Evolutionary conservation across 2,888 invertebrate species (phyloP).

Genomic region (Drosophila algonquin): DNA sequence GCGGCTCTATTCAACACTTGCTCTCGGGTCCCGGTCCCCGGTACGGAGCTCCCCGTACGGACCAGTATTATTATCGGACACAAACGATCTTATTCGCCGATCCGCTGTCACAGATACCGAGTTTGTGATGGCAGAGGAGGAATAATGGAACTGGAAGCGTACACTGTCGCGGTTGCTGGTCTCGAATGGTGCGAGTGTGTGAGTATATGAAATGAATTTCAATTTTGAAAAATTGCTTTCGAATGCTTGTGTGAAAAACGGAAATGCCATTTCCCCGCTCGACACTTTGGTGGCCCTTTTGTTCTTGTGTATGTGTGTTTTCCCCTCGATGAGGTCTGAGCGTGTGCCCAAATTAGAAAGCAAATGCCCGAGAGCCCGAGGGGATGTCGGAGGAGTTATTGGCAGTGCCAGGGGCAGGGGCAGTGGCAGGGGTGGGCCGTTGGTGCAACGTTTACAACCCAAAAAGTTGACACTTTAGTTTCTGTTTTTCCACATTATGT

Average conservation of each 20-base stretch:
- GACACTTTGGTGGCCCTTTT: constrained; percentile 34
- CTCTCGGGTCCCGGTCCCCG: constrained; percentile 35
- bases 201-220: constrained; percentile 69
- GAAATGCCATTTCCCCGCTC: constrained; percentile 58
- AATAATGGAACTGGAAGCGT: constrained; percentile 41
- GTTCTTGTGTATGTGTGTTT: constrained; percentile 41
- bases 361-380: constrained; percentile 46
- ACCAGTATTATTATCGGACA: constrained; percentile 47
- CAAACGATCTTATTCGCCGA: constrained; percentile 64
- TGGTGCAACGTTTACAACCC: constrained; percentile 53
- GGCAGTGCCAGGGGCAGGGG: constrained; percentile 6
- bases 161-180: constrained; percentile 31
- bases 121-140: constrained; percentile 55
- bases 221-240: constrained; percentile 76
- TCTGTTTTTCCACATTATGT: constrained; percentile 61
- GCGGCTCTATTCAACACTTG: constrained; percentile 66
- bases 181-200: neutral
- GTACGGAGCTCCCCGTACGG: neutral
- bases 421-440: constrained; percentile 16
- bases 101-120: constrained; percentile 62
- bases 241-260: constrained; percentile 76
- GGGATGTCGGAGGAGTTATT: constrained; percentile 11
- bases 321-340: constrained; percentile 50
- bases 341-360: constrained; percentile 76
- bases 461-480: constrained; percentile 72